Evolutionary conservation across 2,888 invertebrate genomes (phyloP), one percentile per base, ranked within the genome.

Genomic region (Beris morrisii): DNA sequence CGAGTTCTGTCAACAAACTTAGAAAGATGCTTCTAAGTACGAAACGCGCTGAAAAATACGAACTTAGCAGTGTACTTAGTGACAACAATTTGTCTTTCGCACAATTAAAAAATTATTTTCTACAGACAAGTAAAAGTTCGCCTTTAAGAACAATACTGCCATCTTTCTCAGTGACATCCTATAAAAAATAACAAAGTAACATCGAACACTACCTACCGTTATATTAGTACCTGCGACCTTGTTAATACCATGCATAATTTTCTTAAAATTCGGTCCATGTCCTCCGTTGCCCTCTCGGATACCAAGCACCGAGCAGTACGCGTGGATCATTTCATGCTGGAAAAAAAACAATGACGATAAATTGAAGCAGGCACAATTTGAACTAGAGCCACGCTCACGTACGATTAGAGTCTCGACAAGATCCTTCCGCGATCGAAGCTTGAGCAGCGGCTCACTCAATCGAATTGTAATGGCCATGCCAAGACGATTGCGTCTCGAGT

Each of bases 291-390:
- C 95, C 74, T 88, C 85, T 73, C 93, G 89, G 72, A 90, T 88
- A 71, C 88, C 84, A 0, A 93, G 91, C 0, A 98, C 87, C 82
- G 98, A 99, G 69, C 98, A 85, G 78, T 87, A 97, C 0, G 97
- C 99, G 79, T 99, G 99, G 70, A 99, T 99, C 99, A 99, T 99
- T 82, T 99, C 99, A 82, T 99, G 99, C 82, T 91, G 59, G 11
- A 59, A 48, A 46, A 5, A 76, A 69, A 79, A 78, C 68, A 73
- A 73, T 69, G 59, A 55, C 56, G 69, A 65, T 22, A 22, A 43
- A 55, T 13, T n/a, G n/a, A 48, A 5, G 13, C 2, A 15, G 6
- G 9, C 44, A n/a, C 5, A 57, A 15, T 52, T 44, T 15, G 4
- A 38, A 15, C 28, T n/a, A 32, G 38, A 32, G 1, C 4, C 11